These are phyloP conservation scores for Noctua pronuba DNA, from an alignment of 2,888 invertebrate species.

Conservation along the genomic window DNA sequence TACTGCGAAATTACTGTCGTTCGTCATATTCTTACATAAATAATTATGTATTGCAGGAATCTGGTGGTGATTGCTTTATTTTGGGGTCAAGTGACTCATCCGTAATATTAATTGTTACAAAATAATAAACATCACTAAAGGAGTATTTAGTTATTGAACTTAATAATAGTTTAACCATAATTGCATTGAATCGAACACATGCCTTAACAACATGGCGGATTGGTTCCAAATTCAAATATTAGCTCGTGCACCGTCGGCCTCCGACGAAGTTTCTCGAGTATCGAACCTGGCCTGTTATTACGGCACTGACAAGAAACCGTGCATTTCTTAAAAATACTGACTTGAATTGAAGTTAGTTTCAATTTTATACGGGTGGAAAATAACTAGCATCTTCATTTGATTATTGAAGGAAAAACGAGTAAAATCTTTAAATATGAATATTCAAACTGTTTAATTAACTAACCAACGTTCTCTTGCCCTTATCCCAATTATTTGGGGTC, in stretches of 20 bases:
- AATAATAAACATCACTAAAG: too few species aligned
- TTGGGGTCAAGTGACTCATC: too few species aligned
- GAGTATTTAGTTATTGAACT: too few species aligned
- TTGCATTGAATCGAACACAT: neutral
- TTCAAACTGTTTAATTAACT: neutral
- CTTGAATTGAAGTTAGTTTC: constrained; percentile 12
- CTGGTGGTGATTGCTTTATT: too few species aligned
- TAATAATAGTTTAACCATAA: neutral
- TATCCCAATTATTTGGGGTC: too few species aligned
- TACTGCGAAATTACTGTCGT: too few species aligned
- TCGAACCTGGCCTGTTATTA: constrained; percentile 16
- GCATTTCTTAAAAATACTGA: neutral
- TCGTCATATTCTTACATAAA: too few species aligned
- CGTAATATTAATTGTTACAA: too few species aligned
- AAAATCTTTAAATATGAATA: too few species aligned
- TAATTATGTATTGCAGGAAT: too few species aligned
- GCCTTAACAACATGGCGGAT: constrained; percentile 61
- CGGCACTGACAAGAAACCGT: neutral
- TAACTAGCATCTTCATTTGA: neutral
- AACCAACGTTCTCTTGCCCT: too few species aligned
- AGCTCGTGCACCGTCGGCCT: constrained; percentile 33
- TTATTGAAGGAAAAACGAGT: neutral
- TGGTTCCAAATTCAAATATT: constrained; percentile 66
- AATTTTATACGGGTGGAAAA: neutral
- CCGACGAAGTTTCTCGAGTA: constrained; percentile 39